Conservation (phyloP, 2,888 invertebrate genomes). For the Bombyx huttoni region DNA sequence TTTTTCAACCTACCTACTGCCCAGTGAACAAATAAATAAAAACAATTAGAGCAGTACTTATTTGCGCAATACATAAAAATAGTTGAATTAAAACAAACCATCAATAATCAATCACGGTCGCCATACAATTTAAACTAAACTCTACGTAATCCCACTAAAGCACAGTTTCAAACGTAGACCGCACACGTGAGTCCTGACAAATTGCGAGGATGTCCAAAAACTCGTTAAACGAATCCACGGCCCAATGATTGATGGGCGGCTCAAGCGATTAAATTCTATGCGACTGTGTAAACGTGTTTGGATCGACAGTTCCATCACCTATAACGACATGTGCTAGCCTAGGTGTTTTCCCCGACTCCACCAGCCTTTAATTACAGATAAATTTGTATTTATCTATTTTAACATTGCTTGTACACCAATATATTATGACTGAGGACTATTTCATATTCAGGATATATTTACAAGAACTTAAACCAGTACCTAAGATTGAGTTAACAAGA, state of each 20-base stretch:
- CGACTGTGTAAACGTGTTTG: neutral
- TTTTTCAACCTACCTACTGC: too few relatives aligned
- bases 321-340: neutral
- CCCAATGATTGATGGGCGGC: neutral
- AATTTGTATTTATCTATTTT: too few relatives aligned
- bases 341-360: too few relatives aligned
- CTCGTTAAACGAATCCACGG: conserved; percentile 4
- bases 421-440: too few relatives aligned
- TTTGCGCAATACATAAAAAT: neutral
- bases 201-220: conserved; percentile 3
- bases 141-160: neutral
- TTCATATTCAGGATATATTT: too few relatives aligned
- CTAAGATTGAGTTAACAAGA: too few relatives aligned
- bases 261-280: neutral
- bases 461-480: too few relatives aligned
- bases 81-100: neutral
- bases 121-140: neutral
- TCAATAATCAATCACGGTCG: neutral
- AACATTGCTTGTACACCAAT: too few relatives aligned
- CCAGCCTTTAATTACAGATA: too few relatives aligned
- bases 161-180: neutral
- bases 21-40: too few relatives aligned
- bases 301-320: neutral
- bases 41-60: neutral
- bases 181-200: neutral